Evolutionary conservation across 2,113 vertebrate species (phyloP).

Genomic region (Cairina moschata): DNA sequence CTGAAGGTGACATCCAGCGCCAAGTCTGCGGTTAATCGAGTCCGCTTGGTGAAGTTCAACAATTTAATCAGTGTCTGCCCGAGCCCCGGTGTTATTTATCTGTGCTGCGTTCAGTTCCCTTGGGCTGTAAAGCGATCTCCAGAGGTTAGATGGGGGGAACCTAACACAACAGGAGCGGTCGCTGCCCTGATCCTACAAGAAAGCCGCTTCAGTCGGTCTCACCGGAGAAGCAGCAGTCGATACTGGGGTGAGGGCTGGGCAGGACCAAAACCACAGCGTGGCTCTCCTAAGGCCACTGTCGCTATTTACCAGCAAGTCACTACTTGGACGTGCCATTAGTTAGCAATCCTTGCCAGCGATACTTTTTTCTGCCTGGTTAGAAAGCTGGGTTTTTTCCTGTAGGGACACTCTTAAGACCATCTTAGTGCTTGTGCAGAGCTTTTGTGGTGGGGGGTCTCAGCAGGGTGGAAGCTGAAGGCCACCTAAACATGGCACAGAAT

Average conservation of each 20-base stretch:
- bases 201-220: not conserved
- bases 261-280: not conserved
- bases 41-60: not conserved
- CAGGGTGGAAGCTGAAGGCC: not conserved
- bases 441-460: not conserved
- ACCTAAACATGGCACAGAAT: not conserved
- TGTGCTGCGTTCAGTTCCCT: not conserved
- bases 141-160: not conserved
- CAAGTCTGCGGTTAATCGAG: not conserved
- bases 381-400: not conserved
- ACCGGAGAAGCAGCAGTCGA: rapidly evolving
- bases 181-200: not conserved
- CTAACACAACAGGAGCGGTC: rapidly evolving
- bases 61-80: not conserved
- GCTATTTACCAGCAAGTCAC: not conserved
- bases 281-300: rapidly evolving
- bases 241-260: not conserved
- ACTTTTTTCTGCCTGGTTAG: not conserved
- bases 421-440: not conserved
- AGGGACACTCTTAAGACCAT: not conserved
- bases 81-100: not conserved
- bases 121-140: not conserved
- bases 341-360: not conserved
- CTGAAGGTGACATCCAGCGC: not conserved
- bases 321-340: not conserved